phyloP scores from a whole-genome alignment of 1,140 invertebrate genomes.

The Drosophila nannoptera region DNA sequence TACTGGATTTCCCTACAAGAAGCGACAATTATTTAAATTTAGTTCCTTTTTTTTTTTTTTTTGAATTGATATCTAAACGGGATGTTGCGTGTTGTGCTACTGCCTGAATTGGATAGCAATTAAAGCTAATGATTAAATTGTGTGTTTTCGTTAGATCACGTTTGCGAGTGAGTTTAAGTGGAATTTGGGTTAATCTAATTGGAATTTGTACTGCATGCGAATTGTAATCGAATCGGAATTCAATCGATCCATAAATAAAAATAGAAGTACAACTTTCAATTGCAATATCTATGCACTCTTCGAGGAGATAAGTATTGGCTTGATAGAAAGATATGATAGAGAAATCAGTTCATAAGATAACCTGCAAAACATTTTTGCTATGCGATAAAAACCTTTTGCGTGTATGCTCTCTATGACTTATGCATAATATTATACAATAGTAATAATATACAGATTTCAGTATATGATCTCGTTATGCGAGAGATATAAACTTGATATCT shows the following conservation, averaged over 20 bases:
- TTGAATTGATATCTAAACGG: constrained; percentile 20
- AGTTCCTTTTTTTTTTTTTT: constrained; percentile 3
- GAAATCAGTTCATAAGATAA: too few relatives aligned
- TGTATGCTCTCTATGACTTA: not conserved
- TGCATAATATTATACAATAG: not conserved
- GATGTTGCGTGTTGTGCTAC: constrained; percentile 24
- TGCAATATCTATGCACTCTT: not conserved
- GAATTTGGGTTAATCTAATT: too few relatives aligned
- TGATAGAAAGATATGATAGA: too few relatives aligned
- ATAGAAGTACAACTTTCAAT: not conserved
- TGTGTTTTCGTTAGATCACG: not conserved
- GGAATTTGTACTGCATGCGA: too few relatives aligned
- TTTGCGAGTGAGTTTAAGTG: too few relatives aligned
- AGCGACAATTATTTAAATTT: constrained; percentile 20
- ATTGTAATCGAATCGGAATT: too few relatives aligned
- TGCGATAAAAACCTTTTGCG: not conserved
- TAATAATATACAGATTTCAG: constrained; percentile 28
- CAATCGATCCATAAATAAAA: too few relatives aligned
- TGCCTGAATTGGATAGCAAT: not conserved
- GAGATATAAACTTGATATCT: constrained; percentile 17
- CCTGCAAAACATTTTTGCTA: not conserved
- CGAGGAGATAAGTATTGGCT: too few relatives aligned
- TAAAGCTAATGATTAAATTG: not conserved
- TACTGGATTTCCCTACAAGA: constrained; percentile 46
- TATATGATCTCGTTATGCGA: constrained; percentile 31